Evolutionary conservation across 2,113 vertebrate species (phyloP), one percentile per base, ranked within the genome.

Genomic region (Solea senegalensis): DNA sequence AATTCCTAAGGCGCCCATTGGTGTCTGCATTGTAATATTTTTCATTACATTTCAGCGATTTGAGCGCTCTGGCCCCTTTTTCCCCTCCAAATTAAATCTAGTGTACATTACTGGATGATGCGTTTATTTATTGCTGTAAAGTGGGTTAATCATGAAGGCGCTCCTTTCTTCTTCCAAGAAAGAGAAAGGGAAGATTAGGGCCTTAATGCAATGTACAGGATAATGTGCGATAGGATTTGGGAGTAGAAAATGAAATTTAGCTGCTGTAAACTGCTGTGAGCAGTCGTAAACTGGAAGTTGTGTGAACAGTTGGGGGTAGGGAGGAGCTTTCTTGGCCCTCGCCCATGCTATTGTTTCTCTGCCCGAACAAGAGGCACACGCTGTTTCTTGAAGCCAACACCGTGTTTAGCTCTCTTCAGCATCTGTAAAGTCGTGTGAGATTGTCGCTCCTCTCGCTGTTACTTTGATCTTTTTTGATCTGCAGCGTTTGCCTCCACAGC

Each of bases 131-230:
- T 92, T 91, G 88, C 89, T 90, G 88, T 93, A 94, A 92, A 94
- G 92, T 93, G 90, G 91, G 93, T 93, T 94, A 94, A 94, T 94
- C 92, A 93, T 78, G 80, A 80, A 92, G 91, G 87, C 82, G 86
- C 90, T 86, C 83, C 74, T 89, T 92, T 92, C 91, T 93, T 92
- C 89, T 85, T 76, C 52, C 27, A 56, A 85, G 77, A 74, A 90
- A 92, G 88, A 91, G 89, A 89, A 92, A 89, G 86, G 86, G 85
- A 78, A 94, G 93, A 93, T 94, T 94, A 93, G 83, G 74, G 80
- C 82, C 80, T 90, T 94, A 94, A 94, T 94, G 93, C 91, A 93
- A 90, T 93, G 93, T 93, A 92, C 92, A 92, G 93, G 90, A 94
- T 93, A 93, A 94, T 93, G 89, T 93, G 90, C 83, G 89, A 92